Evolutionary conservation across 53 echinoderm and acorn worm species (phyloP).

Genomic region (Henricia sp.): DNA sequence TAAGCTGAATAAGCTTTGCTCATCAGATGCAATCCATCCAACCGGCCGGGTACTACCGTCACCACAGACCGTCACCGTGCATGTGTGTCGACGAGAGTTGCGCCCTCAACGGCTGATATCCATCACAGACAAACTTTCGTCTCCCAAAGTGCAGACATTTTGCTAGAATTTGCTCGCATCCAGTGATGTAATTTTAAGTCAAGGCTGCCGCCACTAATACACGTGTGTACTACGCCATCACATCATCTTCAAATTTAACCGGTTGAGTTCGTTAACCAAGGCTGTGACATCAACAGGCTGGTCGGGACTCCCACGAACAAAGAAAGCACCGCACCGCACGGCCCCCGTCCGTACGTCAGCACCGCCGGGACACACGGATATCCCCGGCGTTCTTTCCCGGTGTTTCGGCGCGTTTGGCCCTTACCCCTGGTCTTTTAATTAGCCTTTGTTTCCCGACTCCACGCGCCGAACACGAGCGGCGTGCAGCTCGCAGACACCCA

Average conservation of each 20-base stretch:
- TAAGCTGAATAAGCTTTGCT: no score
- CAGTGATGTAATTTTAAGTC: conserved; percentile 44
- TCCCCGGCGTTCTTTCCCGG: conserved; percentile 32
- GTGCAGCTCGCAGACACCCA: no score
- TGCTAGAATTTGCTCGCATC: background rate
- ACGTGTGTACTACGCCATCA: conserved; percentile 23
- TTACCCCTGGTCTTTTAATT: conserved; percentile 50
- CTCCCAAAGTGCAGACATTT: background rate
- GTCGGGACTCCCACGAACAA: conserved; percentile 3
- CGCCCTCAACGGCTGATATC: conserved; percentile 12
- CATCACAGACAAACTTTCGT: background rate
- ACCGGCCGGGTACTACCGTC: no score
- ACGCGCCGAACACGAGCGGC: conserved; percentile 40
- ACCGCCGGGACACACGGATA: conserved; percentile 57
- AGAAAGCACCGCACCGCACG: conserved; percentile 34
- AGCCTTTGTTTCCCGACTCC: conserved; percentile 57
- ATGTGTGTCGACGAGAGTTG: background rate
- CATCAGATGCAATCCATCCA: no score
- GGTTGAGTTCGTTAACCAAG: conserved; percentile 61
- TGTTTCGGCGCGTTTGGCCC: conserved; percentile 20
- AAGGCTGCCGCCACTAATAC: conserved; percentile 24
- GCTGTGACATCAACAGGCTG: conserved; percentile 38
- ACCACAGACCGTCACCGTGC: no score
- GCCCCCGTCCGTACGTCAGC: conserved; percentile 36
- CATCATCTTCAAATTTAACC: conserved; percentile 29